Evolutionary conservation across 2,113 vertebrate genomes (phyloP).

Genomic region (Lagopus muta): DNA sequence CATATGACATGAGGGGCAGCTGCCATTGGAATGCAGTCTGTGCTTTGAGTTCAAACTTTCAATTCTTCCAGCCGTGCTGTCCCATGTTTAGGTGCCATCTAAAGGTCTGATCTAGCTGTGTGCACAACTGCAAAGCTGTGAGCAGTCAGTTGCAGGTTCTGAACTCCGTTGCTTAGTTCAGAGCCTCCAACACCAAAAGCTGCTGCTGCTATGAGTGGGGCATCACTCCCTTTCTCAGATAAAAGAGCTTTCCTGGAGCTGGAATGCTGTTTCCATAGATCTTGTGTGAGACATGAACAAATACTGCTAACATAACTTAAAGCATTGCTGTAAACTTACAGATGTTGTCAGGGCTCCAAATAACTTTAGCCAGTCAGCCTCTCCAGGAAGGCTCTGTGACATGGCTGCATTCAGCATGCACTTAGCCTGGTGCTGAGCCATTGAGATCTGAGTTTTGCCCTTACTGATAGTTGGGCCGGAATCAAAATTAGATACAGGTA

Average conservation of each 20-base stretch:
- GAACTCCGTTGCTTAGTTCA: not conserved
- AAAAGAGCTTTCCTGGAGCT: not conserved
- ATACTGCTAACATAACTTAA: not conserved
- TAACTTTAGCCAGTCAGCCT: not conserved
- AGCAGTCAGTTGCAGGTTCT: not conserved
- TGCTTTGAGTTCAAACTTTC: not conserved
- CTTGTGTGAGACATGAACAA: not conserved
- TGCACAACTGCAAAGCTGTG: not conserved
- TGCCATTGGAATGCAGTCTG: not conserved
- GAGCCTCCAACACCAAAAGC: not conserved
- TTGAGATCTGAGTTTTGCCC: not conserved
- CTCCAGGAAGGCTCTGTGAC: not conserved
- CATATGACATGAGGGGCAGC: not conserved
- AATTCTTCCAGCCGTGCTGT: not conserved
- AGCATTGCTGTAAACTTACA: not conserved
- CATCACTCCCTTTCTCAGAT: not conserved
- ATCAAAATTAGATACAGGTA: not conserved
- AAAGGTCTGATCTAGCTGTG: not conserved
- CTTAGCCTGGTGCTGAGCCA: not conserved
- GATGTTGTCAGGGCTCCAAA: not conserved
- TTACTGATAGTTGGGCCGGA: not conserved
- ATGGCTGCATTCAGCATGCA: not conserved
- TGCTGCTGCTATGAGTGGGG: not conserved
- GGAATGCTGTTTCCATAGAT: not conserved
- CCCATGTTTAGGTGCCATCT: not conserved